Base-by-base conservation (phyloP, 2,888 invertebrate genomes). In the Dynastes hyllus region DNA sequence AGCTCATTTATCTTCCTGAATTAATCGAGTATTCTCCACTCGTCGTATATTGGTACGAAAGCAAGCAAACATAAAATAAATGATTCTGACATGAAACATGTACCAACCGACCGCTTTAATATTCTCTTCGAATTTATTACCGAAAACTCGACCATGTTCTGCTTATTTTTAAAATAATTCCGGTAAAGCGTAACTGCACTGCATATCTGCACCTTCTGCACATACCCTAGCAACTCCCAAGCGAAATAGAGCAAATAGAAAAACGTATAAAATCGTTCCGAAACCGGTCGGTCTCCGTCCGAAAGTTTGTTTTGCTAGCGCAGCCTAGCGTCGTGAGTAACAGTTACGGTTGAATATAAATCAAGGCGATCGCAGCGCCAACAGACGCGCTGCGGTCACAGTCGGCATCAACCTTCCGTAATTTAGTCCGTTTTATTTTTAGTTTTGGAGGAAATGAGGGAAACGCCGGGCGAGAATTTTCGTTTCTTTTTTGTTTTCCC, bases 291-390 rank as follows among this genome's bases (percentile, higher is more conserved):
- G n/a, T 40, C 5, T n/a, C 66, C 40, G 40, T 40, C 40, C 8
- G 66, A 66, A 66, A 66, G 66, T 66, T 66, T 66, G 66, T 40
- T 66, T 40, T 66, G 66, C 16, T 45, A 32, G 40, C 66, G 40
- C 40, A 66, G 16, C 66, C 66, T 40, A 66, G 16, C 45, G 40
- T 37, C 66, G 16, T 40, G 32, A 66, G 16, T 66, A 66, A 37
- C 32, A 16, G 66, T 66, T 66, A 66, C 66, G 66, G 55, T 32
- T 45, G 66, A 66, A 66, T 66, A 66, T 66, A 66, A 66, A 66
- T 66, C 66, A 66, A 66, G 66, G 66, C 66, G 66, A 66, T 40
- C 32, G 45, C 37, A 66, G 66, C 32, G 16, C 66, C 40, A 66
- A 37, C 66, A 66, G 66, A 66, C 66, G 66, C 66, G 37, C 66